Conservation (phyloP, 2,113 vertebrate species). For the Sciurus niger region DNA sequence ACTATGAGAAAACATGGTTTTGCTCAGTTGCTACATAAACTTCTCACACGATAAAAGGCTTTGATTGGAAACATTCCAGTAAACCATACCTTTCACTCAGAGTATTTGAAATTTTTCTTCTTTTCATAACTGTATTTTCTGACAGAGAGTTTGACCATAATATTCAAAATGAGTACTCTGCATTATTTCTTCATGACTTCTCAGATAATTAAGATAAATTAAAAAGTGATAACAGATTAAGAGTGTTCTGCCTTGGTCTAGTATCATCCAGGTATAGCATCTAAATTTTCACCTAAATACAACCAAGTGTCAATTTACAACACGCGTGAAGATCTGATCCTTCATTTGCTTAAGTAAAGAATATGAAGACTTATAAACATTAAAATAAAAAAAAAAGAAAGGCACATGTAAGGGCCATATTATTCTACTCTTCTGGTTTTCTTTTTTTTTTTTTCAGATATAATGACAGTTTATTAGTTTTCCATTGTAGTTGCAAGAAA, state of each 20-base stretch:
- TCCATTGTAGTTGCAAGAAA: no score
- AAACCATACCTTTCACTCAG: background rate
- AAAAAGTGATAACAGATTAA: background rate
- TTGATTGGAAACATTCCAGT: background rate
- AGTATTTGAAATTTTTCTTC: background rate
- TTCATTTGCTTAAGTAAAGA: background rate
- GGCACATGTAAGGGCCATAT: no score
- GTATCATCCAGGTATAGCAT: background rate
- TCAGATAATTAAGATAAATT: background rate
- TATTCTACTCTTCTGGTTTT: background rate
- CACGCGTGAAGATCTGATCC: background rate
- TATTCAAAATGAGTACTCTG: background rate
- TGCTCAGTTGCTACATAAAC: slow-evolving; percentile 13
- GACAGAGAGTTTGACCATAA: background rate
- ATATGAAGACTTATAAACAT: background rate
- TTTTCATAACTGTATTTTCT: background rate
- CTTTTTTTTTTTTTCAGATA: slow-evolving; percentile 6
- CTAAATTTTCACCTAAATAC: background rate
- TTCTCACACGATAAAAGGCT: background rate
- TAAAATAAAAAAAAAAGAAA: background rate
- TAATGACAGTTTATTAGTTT: no score
- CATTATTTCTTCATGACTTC: background rate
- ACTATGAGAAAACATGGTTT: slow-evolving; percentile 18
- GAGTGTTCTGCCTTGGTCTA: background rate
- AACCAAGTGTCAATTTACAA: background rate